These are phyloP conservation scores for Steatornis caripensis DNA, from an alignment of 2,113 vertebrate genomes.

Conservation along the genomic window DNA sequence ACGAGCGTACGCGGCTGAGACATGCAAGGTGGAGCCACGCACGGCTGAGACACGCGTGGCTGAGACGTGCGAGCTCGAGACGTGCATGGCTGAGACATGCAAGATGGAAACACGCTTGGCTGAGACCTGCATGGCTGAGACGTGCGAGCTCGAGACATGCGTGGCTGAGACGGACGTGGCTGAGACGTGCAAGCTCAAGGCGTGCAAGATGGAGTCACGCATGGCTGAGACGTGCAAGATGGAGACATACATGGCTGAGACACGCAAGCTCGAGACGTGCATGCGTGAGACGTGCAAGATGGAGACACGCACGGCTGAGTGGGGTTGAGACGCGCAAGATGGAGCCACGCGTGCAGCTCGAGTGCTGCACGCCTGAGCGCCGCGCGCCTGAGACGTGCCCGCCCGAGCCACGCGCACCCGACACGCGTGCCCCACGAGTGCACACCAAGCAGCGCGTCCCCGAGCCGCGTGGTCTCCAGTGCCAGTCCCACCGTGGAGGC, in stretches of 20 bases:
- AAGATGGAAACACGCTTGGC: too few species aligned
- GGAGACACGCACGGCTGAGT: neutral
- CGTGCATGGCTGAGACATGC: neutral
- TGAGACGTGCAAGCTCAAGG: neutral
- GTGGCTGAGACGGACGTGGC: neutral
- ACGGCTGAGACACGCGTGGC: neutral
- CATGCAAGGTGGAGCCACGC: accelerated
- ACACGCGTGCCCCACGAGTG: accelerated
- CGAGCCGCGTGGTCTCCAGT: accelerated
- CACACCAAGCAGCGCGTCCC: accelerated
- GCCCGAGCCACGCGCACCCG: neutral
- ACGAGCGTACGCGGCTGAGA: neutral
- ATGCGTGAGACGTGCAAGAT: neutral
- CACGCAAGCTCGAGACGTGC: accelerated
- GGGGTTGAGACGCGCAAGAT: neutral
- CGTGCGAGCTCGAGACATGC: neutral
- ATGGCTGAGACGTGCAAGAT: accelerated
- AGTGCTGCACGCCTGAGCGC: neutral
- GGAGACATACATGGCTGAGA: accelerated
- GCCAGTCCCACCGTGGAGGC: accelerated
- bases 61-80: accelerated
- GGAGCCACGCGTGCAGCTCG: accelerated
- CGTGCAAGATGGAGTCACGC: accelerated
- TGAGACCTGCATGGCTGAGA: neutral
- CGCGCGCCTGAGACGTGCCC: neutral